phyloP scores from a whole-genome alignment of 2,113 vertebrate genomes.

The Sciurus niger region DNA sequence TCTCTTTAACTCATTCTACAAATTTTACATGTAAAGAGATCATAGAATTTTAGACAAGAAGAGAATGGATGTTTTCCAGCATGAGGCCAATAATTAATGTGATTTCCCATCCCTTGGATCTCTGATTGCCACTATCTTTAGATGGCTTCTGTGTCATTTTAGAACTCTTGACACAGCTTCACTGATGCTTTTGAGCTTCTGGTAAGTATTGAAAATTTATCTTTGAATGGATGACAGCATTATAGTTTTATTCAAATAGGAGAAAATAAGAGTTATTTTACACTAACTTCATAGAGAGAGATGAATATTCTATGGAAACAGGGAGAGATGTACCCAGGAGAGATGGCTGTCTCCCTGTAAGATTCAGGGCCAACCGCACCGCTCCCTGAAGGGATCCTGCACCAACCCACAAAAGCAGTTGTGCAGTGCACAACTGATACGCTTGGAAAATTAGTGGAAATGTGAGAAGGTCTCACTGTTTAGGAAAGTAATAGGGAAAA shows the following conservation, averaged over 20 bases:
- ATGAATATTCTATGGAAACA: constrained; percentile 27
- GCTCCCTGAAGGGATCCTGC: background rate
- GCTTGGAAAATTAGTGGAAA: constrained; percentile 47
- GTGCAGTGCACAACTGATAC: background rate
- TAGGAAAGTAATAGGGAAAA: constrained; percentile 32
- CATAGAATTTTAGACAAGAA: constrained; percentile 12
- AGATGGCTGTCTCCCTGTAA: constrained; percentile 16
- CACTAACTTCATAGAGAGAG: constrained; percentile 63
- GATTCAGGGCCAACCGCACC: background rate
- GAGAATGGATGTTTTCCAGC: constrained; percentile 75
- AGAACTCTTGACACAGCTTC: constrained; percentile 56
- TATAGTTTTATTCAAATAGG: constrained; percentile 80
- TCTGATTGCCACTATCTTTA: constrained; percentile 76
- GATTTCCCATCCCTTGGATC: constrained; percentile 77
- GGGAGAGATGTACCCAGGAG: constrained; percentile 29
- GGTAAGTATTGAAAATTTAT: constrained; percentile 78
- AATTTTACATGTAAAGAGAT: background rate
- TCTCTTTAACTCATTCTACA: constrained; percentile 63
- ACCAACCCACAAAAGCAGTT: constrained; percentile 54
- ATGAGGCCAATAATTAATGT: constrained; percentile 75
- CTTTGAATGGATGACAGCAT: constrained; percentile 74
- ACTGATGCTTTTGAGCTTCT: constrained; percentile 73
- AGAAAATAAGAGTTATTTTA: constrained; percentile 74
- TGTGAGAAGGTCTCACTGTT: background rate
- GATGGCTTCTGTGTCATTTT: constrained; percentile 75